A percentile compares a stretch with the other conserved stretches of the same genome.
These are phyloP conservation scores for Athene noctua DNA, from an alignment of 2,113 vertebrate genomes.

Conservation along the genomic window DNA sequence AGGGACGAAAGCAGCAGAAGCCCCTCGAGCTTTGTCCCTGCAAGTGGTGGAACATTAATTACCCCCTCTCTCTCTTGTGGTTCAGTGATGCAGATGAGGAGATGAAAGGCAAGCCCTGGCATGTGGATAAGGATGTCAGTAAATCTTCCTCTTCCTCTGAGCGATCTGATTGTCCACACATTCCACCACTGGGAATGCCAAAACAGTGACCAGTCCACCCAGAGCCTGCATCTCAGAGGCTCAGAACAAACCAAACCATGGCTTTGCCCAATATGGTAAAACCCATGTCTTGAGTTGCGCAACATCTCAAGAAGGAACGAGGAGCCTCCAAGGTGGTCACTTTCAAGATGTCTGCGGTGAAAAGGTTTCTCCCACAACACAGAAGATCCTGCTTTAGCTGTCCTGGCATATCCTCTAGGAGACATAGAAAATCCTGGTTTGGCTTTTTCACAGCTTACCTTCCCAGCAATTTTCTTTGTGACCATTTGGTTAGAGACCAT, in stretches of 20 bases:
- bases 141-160: slow-evolving; percentile 48
- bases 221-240: not conserved
- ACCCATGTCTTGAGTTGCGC: not conserved
- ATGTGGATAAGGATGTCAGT: slow-evolving; percentile 25
- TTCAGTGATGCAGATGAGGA: not conserved
- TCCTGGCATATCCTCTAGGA: not conserved
- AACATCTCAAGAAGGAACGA: not conserved
- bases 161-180: not conserved
- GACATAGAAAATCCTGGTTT: not conserved
- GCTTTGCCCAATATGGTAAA: slow-evolving; percentile 55
- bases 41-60: not conserved
- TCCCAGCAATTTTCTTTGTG: not conserved
- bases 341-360: not conserved
- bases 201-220: slow-evolving; percentile 38
- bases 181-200: slow-evolving; percentile 15
- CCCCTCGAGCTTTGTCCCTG: not conserved
- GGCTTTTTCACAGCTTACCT: not conserved
- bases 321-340: not conserved
- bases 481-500: not conserved
- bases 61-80: not conserved
- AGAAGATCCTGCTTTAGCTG: not conserved
- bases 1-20: not conserved
- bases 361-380: not conserved
- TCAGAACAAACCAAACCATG: not conserved
- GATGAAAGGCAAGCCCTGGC: slow-evolving; percentile 34